phyloP scores from a whole-genome alignment of 2,797 vertebrate genomes.

The Propithecus deckenii region DNA sequence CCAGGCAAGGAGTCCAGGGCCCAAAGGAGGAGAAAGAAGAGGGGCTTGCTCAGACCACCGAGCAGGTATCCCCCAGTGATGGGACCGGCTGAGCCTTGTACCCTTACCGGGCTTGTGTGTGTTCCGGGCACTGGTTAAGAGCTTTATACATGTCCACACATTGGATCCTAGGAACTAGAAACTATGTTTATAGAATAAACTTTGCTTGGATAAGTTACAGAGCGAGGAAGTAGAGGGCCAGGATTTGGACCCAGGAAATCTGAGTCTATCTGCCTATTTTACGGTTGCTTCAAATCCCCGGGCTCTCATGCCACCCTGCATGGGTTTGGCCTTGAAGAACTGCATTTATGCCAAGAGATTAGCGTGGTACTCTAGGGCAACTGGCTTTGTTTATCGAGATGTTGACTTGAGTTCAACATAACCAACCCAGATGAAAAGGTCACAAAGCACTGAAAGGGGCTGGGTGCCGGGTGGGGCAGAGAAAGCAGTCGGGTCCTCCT shows the following conservation, averaged over 20 bases:
- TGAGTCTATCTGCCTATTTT: not conserved
- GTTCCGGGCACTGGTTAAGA: not conserved
- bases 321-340: not conserved
- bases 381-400: not conserved
- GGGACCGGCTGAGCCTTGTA: not conserved
- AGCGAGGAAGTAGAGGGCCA: not conserved
- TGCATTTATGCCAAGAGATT: not conserved
- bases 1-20: not conserved
- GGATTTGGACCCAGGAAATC: not conserved
- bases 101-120: not conserved
- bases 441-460: not conserved
- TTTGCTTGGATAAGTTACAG: not conserved
- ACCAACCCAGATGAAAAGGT: not conserved
- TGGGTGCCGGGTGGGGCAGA: not conserved
- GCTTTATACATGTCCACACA: not conserved
- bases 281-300: not conserved
- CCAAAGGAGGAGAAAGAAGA: not conserved
- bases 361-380: not conserved
- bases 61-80: not conserved
- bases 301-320: not conserved
- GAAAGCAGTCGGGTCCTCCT: accelerated
- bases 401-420: not conserved
- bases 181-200: not conserved
- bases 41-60: not conserved
- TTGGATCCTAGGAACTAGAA: not conserved